Evolutionary conservation across 2,113 vertebrate genomes (phyloP), one percentile per base, ranked within the genome.

Genomic region (Probosciger aterrimus): DNA sequence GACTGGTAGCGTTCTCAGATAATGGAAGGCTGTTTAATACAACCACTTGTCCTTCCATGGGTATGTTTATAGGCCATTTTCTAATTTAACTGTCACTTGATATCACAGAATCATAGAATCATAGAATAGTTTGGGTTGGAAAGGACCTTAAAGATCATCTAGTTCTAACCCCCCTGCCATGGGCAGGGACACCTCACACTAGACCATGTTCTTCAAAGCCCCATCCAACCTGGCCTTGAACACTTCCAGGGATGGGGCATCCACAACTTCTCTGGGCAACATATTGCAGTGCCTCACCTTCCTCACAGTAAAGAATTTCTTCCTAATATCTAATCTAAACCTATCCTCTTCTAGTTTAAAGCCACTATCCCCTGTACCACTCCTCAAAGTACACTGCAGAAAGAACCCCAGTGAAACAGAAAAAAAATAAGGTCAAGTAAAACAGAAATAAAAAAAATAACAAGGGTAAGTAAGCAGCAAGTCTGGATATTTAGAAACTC

Each of bases 31-130:
- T 76, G 6, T 86, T 86, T 39, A 41, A 57, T 41, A 35, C 22
- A 86, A 90, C 63, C 22, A 77, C 9, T 13, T 37, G 15, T 28
- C 23, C 63, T 70, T 55, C 82, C 57, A 20, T n/a, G 15, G 6
- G 7, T 37, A 37, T 81, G 37, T 53, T 90, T 85, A 91, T 39
- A 59, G 41, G n/a, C 3, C 8, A 59, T 88, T 86, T 87, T 65
- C 86, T 79, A 73, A 64, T 60, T 78, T 84, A 90, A 55, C 25
- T 78, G n/a, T 49, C n/a, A 57, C 43, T 88, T 80, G 44, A 55
- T 31, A 67, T 33, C 30, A 55, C 53, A 55, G 15, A 28, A 35
- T 16, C 57, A 59, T 59, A 35, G 57, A 59, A 59, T 33, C 53
- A 57, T 24, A n/a, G 33, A 59, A n/a, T 35, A 59, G 9, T 59